These are phyloP conservation scores for Lagopus muta DNA, from an alignment of 2,113 vertebrate genomes.

Conservation along the genomic window DNA sequence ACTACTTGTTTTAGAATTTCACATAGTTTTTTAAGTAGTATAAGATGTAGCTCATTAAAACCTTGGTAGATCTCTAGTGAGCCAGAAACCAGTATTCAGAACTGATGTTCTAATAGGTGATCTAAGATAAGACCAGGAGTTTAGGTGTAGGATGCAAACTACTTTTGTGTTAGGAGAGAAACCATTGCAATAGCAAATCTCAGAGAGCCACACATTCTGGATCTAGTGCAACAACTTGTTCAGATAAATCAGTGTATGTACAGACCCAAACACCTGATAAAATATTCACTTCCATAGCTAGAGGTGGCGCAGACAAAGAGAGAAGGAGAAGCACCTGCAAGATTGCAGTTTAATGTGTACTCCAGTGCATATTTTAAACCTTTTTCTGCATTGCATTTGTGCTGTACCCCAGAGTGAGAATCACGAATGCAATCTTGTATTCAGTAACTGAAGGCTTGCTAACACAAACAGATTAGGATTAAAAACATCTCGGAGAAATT, in stretches of 20 bases:
- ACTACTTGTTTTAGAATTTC: not conserved
- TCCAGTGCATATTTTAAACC: not conserved
- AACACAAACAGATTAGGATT: not conserved
- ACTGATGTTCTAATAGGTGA: not conserved
- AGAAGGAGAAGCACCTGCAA: not conserved
- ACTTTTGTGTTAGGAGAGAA: not conserved
- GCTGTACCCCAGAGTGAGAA: not conserved
- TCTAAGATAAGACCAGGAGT: not conserved
- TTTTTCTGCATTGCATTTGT: not conserved
- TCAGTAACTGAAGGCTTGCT: not conserved
- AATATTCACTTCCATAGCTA: not conserved
- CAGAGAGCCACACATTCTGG: not conserved
- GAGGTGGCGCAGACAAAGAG: not conserved
- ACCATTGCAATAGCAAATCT: not conserved
- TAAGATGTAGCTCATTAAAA: not conserved
- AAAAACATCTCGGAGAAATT: not conserved
- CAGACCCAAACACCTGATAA: not conserved
- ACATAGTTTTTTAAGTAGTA: not conserved
- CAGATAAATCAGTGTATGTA: not conserved
- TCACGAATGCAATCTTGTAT: not conserved
- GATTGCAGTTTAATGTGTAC: not conserved
- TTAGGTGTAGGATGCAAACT: not conserved
- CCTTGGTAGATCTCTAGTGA: not conserved
- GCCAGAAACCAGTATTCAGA: not conserved
- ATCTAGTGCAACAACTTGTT: not conserved